Conservation (phyloP, 2,113 vertebrate species). For the Rallus limicola region DNA sequence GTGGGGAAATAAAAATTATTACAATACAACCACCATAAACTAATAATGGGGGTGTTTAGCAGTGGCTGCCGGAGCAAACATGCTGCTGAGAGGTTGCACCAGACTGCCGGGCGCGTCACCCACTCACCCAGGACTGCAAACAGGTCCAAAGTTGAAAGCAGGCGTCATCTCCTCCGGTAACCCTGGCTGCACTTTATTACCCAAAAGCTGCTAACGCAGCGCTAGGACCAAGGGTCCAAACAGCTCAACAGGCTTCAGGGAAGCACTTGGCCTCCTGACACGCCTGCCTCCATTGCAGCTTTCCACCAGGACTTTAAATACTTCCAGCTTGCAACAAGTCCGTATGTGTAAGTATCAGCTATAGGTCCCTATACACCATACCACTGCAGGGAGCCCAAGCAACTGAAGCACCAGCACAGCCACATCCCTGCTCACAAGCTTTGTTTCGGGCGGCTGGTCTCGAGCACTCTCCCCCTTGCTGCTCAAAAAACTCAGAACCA, state of each 20-base stretch:
- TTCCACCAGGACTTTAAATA: background rate
- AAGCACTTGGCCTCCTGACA: fast-evolving
- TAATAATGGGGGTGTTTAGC: background rate
- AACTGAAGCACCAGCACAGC: background rate
- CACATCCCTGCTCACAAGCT: fast-evolving
- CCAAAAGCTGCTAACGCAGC: background rate
- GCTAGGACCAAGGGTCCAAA: background rate
- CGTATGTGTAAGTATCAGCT: background rate
- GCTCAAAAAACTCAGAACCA: background rate
- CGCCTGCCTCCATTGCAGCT: background rate
- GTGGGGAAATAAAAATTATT: background rate
- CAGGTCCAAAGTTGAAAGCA: background rate
- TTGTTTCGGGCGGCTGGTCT: fast-evolving
- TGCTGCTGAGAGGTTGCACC: background rate
- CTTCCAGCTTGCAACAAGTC: background rate
- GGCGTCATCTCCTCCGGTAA: background rate
- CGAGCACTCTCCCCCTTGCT: fast-evolving
- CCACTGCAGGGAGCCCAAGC: background rate
- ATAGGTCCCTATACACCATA: fast-evolving
- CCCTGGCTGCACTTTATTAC: background rate
- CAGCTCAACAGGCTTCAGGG: background rate
- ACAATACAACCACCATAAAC: background rate
- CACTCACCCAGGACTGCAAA: background rate
- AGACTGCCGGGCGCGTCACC: fast-evolving
- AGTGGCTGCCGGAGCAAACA: background rate